A percentile compares a stretch with the other conserved stretches of the same genome.
Evolutionary conservation across 2,888 invertebrate genomes (phyloP).

Genomic region (Fragum whitleyi): DNA sequence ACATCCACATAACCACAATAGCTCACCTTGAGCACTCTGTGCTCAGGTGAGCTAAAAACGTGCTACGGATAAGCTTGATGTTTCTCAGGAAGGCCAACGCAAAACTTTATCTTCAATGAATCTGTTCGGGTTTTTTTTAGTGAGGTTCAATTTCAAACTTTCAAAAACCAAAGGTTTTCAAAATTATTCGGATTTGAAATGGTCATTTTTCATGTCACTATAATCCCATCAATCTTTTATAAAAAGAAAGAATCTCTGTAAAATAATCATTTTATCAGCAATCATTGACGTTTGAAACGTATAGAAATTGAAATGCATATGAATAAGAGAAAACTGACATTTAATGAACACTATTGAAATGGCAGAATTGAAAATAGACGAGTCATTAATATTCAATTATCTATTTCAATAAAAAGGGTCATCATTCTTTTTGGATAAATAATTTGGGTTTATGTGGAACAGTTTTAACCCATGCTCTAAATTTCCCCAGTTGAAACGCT

Average conservation of each 20-base stretch:
- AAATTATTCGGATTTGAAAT: no score
- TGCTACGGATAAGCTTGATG: no score
- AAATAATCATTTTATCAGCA: neutral
- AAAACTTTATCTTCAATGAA: no score
- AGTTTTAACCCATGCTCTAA: no score
- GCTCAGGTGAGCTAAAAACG: no score
- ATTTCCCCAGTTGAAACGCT: no score
- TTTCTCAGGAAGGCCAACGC: no score
- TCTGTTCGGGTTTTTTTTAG: no score
- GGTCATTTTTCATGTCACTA: neutral
- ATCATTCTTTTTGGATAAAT: neutral
- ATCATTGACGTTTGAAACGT: neutral
- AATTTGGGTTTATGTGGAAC: neutral
- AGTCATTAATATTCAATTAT: slow-evolving; percentile 7
- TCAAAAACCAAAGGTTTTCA: no score
- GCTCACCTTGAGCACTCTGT: no score
- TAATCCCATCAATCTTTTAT: neutral
- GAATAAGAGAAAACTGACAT: neutral
- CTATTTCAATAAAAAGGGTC: neutral
- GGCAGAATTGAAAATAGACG: slow-evolving; percentile 9
- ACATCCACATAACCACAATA: no score
- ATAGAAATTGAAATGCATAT: neutral
- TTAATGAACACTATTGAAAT: slow-evolving; percentile 2
- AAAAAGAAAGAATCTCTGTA: neutral
- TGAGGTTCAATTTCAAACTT: no score